Percentiles rank a stretch among this genome's conserved stretches.
Evolutionary conservation across 2,797 vertebrate genomes (phyloP).

Genomic region (Eidolon dupreanum): DNA sequence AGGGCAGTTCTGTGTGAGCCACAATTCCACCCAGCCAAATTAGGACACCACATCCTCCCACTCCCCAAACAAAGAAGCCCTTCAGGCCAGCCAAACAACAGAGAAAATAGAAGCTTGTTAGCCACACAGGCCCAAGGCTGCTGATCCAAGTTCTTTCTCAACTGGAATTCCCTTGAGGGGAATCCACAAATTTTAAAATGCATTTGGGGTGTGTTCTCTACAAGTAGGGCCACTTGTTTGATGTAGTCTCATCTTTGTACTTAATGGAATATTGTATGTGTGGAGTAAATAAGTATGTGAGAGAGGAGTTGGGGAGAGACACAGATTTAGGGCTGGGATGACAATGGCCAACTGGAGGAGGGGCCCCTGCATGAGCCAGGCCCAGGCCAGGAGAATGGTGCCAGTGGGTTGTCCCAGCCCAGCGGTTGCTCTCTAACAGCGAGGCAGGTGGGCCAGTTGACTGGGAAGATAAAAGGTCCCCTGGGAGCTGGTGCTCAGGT

Average conservation of each 20-base stretch:
- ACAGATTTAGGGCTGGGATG: not conserved
- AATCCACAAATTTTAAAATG: conserved; percentile 62
- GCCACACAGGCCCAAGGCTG: conserved; percentile 64
- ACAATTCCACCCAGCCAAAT: conserved; percentile 55
- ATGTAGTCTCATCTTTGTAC: conserved; percentile 47
- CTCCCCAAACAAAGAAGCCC: conserved; percentile 70
- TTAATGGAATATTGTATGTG: conserved; percentile 13
- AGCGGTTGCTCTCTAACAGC: not conserved
- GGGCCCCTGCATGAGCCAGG: not conserved
- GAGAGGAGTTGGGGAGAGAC: not conserved
- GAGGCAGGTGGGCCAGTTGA: not conserved
- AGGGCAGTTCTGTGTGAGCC: conserved; percentile 51
- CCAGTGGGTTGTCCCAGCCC: not conserved
- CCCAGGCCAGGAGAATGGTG: not conserved
- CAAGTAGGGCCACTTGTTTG: conserved; percentile 27
- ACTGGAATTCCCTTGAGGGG: conserved; percentile 72
- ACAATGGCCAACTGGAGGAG: not conserved
- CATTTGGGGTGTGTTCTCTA: conserved; percentile 47
- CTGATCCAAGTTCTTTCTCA: conserved; percentile 72
- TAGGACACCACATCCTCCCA: conserved; percentile 59
- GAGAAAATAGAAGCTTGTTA: conserved; percentile 73
- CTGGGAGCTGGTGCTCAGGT: not conserved
- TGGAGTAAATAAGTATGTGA: not conserved
- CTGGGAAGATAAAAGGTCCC: conserved; percentile 27
- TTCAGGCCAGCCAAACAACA: conserved; percentile 73